These are phyloP conservation scores for Cerceris rybyensis DNA, from an alignment of 2,888 invertebrate genomes.

Conservation along the genomic window DNA sequence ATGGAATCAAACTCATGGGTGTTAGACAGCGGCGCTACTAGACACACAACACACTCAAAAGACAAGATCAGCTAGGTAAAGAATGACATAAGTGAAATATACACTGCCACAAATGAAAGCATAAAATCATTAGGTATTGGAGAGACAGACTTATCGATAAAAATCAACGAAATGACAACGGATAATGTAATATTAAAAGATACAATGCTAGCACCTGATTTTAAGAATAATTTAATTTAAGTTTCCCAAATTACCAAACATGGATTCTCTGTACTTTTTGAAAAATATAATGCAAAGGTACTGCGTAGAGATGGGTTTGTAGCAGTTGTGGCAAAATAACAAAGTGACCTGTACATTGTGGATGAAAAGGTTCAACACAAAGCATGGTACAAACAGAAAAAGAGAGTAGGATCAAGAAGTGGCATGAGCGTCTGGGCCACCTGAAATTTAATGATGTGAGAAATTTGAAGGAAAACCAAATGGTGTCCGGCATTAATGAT, in stretches of 20 bases:
- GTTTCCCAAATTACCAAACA: slow-evolving; percentile 3
- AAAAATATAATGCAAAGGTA: not conserved
- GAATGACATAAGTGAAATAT: not conserved
- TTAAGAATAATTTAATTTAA: slow-evolving; percentile 19
- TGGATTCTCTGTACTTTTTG: slow-evolving; percentile 4
- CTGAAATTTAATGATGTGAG: too few relatives aligned
- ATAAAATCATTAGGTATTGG: slow-evolving; percentile 6
- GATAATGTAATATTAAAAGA: not conserved
- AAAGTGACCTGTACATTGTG: not conserved
- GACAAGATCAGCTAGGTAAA: not conserved
- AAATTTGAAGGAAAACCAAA: too few relatives aligned
- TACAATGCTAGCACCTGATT: not conserved
- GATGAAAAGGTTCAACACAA: too few relatives aligned
- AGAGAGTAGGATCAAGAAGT: too few relatives aligned
- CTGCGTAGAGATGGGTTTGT: not conserved
- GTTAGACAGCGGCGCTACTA: slow-evolving; percentile 22
- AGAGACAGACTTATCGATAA: not conserved
- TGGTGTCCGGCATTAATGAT: too few relatives aligned
- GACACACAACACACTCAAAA: not conserved
- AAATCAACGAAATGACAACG: not conserved
- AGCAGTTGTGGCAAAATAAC: not conserved
- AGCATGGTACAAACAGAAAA: too few relatives aligned
- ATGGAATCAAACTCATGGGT: not conserved
- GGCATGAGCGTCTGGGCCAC: too few relatives aligned
- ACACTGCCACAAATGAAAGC: slow-evolving; percentile 8